Evolutionary conservation across 2,888 invertebrate genomes (phyloP), one percentile per base, ranked within the genome.

Genomic region (Idaea straminata): DNA sequence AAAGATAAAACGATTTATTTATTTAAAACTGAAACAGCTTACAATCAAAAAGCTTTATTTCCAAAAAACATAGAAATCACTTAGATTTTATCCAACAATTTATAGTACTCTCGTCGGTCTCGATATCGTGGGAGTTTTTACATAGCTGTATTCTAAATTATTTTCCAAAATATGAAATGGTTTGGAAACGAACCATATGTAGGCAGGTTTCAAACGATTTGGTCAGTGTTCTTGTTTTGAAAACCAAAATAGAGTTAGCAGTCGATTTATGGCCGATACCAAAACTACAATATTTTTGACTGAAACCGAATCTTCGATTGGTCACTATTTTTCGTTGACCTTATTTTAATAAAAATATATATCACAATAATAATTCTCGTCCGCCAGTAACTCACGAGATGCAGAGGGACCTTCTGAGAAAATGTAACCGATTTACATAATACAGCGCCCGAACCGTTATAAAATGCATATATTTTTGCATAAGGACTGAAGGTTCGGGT

Each of bases 401-500:
- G 25, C 25, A 25, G 25, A 25, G 25, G 47, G 47, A 47, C 47
- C 47, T 47, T 47, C 47, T 47, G 13, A 47, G 47, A 47, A 47
- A 47, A 47, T 47, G 10, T 13, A 47, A 47, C 47, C 47, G 10
- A 47, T 47, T 47, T 35, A 58, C 58, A 35, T 58, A 35, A 59
- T 59, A 59, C 16, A 25, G 16, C 5, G 15, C 25, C 25, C 25
- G 59, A 7, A 25, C 15, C 59, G 38, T 47, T 25, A 63, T 38
- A 35, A 63, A 63, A 59, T 59, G 59, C 10, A 69, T 63, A 64
- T 62, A 62, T 72, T 67, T 66, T 64, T 36, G 36, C 36, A 47
- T 47, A 47, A 47, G 47, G 10, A 47, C 47, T 47, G 47, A 47
- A 47, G 47, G 6, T 47, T 47, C 13, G 47, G 47, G 47, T 47